Evolutionary conservation across 92 coral and sea anemone genomes (phyloP), one percentile per base, ranked within the genome.

Genomic region (Zoanthus sansibaricus): DNA sequence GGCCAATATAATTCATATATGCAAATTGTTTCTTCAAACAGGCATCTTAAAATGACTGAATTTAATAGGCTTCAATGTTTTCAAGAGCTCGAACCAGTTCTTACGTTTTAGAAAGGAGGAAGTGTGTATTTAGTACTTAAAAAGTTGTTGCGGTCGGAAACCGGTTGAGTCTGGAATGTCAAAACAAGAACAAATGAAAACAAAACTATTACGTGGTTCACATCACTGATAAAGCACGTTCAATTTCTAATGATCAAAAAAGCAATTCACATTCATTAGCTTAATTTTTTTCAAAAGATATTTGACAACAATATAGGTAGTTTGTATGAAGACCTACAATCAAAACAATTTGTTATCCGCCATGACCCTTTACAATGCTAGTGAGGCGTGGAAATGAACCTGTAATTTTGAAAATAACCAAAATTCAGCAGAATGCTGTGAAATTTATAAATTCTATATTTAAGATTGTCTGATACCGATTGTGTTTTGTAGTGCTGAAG

Each of bases 131-230:
- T 25, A 47, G 78, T 21, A n/a, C 45, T 55, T 55, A 58, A 54
- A 51, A 20, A 54, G 30, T 20, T 32, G 16, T 31, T 52, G 82
- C 52, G 82, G 82, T 76, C 68, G 82, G 82, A 76, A 76, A 51
- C 21, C 21, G 42, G 66, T 54, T 51, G 67, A 54, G 33, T 48
- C 5, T 76, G n/a, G 62, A 14, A 76, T 48, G 66, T 31, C 7
- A 18, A 76, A 12, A 31, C 13, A 13, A 21, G 21, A 25, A 6
- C 42, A 76, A 51, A 48, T 7, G 21, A 48, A 75, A 49, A 75
- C 59, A 75, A 21, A 61, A 7, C 15, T 14, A 15, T 54, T 12
- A 54, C 67, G 67, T 54, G 21, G 52, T 10, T 30, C 20, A 31
- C 2, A 13, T 25, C 6, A 10, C 14, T 54, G 16, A 52, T 62